Base-by-base conservation (phyloP, 2,888 invertebrate species). In the Nemoura dubitans region DNA sequence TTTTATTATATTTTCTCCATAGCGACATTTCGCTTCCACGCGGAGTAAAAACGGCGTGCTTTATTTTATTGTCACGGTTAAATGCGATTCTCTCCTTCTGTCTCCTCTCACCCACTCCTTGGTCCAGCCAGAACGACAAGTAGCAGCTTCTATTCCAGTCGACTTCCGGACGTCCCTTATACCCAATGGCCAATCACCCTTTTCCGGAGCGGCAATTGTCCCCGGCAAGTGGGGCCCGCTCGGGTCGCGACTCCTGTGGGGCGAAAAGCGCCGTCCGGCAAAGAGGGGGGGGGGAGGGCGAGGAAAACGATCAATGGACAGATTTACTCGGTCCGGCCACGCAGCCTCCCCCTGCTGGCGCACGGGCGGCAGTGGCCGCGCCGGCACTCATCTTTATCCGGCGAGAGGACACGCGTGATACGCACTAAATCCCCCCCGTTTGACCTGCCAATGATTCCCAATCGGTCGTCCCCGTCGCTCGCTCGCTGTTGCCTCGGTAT, bases 191-290 rank as follows among this genome's bases (percentile, higher is more conserved):
- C 87, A 87, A 86, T 87, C 87, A 86, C 83, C 86, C 87, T 85
- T 87, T 87, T 87, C 87, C 87, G 87, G 85, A 25, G 85, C 28
- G 87, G 87, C 87, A 87, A 87, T 87, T 87, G 87, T 87, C 87
- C 86, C 83, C 81, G 87, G 83, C 43, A 83, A 83, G 85, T 29
- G 43, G 42, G n/a, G 42, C 29, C 83, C 29, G 36, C 36, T 36
- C 36, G 36, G 36, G 36, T 36, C 36, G 27, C 42, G 28, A 27
- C 27, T 78, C 26, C 36, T n/a, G 27, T 86, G 43, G 83, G 78
- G 85, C 85, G 83, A 83, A 83, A 86, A 86, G 42, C 59, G 81
- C n/a, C 81, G 30, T 25, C 27, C 42, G 28, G 21, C 28, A 30
- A 27, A 14, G 81, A 30, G 42, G 25, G 81, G 30, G 81, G 36